These are phyloP conservation scores for Charanyca ferruginea DNA, from an alignment of 2,888 invertebrate species.

Conservation along the genomic window DNA sequence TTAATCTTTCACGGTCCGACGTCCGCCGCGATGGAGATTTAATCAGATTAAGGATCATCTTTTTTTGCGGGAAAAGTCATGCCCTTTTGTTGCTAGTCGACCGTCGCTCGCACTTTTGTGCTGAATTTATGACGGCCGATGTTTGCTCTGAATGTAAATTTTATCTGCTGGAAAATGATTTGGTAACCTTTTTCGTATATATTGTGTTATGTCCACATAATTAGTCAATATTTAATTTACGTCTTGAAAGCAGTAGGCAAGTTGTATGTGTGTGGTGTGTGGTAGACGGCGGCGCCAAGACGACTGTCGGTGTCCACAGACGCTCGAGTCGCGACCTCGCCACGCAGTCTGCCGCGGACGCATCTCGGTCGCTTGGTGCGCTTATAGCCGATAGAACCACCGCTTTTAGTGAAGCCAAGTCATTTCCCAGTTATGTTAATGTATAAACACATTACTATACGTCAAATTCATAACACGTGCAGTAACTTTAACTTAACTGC, in stretches of 20 bases:
- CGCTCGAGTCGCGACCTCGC: slow-evolving; percentile 70
- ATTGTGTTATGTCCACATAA: slow-evolving; percentile 15
- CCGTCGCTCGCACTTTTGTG: slow-evolving; percentile 89
- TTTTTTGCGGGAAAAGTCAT: slow-evolving; percentile 90
- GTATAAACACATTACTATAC: slow-evolving; percentile 34
- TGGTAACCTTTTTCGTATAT: slow-evolving; percentile 54
- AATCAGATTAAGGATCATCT: slow-evolving; percentile 91
- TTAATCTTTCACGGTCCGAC: slow-evolving; percentile 91
- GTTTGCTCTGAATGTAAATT: slow-evolving; percentile 89
- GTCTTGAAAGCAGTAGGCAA: slow-evolving; percentile 49
- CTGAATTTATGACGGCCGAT: slow-evolving; percentile 88
- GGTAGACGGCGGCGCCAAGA: slow-evolving; percentile 78
- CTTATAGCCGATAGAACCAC: slow-evolving; percentile 70
- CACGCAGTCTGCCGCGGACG: slow-evolving; percentile 84
- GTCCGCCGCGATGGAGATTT: slow-evolving; percentile 91
- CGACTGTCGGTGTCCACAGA: slow-evolving; percentile 74
- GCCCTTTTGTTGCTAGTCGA: slow-evolving; percentile 89
- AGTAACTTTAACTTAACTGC: slow-evolving; percentile 15
- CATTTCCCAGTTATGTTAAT: slow-evolving; percentile 45
- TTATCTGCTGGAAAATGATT: slow-evolving; percentile 71
- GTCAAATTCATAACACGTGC: slow-evolving; percentile 26
- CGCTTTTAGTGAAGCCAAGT: slow-evolving; percentile 42
- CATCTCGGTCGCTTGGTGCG: slow-evolving; percentile 73
- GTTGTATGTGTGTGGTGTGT: slow-evolving; percentile 58
- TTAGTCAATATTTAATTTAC: slow-evolving; percentile 16